Evolutionary conservation across 2,113 vertebrate species (phyloP), one percentile per base, ranked within the genome.

Genomic region (Centropristis striata): DNA sequence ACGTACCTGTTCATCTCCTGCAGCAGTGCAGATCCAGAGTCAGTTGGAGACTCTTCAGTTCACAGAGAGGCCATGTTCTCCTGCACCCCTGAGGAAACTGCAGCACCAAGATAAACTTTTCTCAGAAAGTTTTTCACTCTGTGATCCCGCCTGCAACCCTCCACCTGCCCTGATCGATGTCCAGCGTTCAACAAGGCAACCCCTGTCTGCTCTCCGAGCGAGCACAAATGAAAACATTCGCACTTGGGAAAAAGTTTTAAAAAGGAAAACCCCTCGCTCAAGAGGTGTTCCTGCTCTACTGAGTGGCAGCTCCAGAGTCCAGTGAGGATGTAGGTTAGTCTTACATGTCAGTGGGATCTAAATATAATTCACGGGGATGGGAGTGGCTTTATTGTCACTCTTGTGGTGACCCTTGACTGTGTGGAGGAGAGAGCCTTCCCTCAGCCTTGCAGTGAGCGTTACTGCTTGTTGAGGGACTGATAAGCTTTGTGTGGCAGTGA

Each of bases 1-100:
- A 86, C 88, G 2, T 86, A 94, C 93, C 92, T 92, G 79, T 46
- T 87, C 85, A 92, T 92, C 81, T 91, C 91, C 86, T n/a, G 36
- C 75, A 66, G 49, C 64, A 42, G 36, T 32, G n/a, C 50, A 23
- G 69, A 39, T 83, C 58, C 77, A 71, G 41, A 61, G 61, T 63
- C 60, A 36, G 16, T 67, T 21, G 16, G 18, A 50, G n/a, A 14
- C 36, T 72, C 73, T 73, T 72, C 61, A 57, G 55, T 78, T 86
- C 78, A 87, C 66, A 60, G 41, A 42, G 68, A 73, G 71, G 42
- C 71, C 78, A 88, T 82, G 46, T 69, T 83, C 73, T 68, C 46
- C 69, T 53, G 46, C 78, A 64, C 44, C 74, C 11, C 25, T 42
- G 67, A 82, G 23, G 57, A 84, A 67, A 72, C 36, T 57, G 47